Percentiles rank a stretch among this genome's conserved stretches.
Conservation (phyloP, 2,797 vertebrate genomes). For the Phataginus tetradactyla region DNA sequence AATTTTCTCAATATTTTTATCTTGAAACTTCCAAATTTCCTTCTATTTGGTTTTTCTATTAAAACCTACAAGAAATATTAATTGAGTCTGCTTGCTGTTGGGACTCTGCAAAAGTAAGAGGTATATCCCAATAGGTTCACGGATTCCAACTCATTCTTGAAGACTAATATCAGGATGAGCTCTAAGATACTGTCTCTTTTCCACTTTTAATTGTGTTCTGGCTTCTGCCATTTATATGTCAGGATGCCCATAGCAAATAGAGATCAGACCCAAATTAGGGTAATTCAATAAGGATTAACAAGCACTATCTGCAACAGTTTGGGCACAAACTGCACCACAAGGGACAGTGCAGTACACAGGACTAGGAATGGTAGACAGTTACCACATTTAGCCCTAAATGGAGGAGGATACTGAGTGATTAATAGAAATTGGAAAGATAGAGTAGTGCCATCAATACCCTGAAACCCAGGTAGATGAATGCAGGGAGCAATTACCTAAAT, state of each 20-base stretch:
- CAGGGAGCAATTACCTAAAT: neutral
- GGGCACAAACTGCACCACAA: neutral
- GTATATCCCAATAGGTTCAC: neutral
- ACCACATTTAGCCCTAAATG: neutral
- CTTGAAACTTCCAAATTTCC: neutral
- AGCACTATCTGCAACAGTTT: neutral
- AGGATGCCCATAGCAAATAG: neutral
- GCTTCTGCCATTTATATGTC: neutral
- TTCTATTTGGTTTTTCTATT: conserved; percentile 7
- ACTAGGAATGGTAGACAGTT: neutral
- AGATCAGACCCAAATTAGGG: neutral
- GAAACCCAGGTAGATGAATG: neutral
- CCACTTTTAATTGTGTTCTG: neutral
- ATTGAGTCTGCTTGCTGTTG: neutral
- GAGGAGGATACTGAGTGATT: neutral
- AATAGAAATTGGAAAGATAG: neutral
- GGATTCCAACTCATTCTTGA: neutral
- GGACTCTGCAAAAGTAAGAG: neutral
- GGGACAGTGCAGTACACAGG: neutral
- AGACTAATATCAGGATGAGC: neutral
- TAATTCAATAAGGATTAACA: neutral
- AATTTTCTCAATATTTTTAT: neutral
- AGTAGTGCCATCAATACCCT: neutral
- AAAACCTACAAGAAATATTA: neutral
- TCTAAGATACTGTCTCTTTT: neutral